Evolutionary conservation across 2,113 vertebrate species (phyloP).

Genomic region (Rhabdornis inornatus): DNA sequence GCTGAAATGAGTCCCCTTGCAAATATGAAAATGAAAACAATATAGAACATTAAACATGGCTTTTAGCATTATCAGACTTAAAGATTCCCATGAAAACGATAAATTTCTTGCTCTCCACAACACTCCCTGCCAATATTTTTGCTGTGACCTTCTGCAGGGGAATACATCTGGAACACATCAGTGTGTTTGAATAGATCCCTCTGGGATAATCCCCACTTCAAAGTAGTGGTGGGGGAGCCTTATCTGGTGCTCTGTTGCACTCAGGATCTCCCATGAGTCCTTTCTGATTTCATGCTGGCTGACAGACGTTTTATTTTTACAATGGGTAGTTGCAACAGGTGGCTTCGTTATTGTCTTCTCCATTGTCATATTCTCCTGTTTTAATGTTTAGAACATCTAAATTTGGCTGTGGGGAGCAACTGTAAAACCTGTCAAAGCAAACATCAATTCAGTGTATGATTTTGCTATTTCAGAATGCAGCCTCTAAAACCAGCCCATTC

Average conservation of each 20-base stretch:
- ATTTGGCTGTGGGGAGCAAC: background rate
- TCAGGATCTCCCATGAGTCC: background rate
- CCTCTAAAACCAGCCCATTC: background rate
- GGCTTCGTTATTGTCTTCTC: background rate
- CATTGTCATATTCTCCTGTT: background rate
- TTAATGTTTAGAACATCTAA: background rate
- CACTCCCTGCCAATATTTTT: background rate
- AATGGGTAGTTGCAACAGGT: background rate
- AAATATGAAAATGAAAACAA: background rate
- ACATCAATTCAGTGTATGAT: background rate
- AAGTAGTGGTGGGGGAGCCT: background rate
- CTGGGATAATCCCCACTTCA: background rate
- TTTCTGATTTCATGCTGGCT: background rate
- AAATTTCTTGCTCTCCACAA: background rate
- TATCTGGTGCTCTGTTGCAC: background rate
- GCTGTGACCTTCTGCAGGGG: background rate
- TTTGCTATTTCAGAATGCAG: background rate
- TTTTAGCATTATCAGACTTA: background rate
- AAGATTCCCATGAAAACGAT: background rate
- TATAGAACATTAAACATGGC: background rate
- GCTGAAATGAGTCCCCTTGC: background rate
- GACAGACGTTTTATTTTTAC: background rate
- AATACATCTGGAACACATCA: background rate
- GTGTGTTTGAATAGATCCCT: background rate
- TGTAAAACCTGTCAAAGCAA: slow-evolving; percentile 1